phyloP scores from a whole-genome alignment of 2,797 vertebrate genomes.

The Brachyalestes nurse region DNA sequence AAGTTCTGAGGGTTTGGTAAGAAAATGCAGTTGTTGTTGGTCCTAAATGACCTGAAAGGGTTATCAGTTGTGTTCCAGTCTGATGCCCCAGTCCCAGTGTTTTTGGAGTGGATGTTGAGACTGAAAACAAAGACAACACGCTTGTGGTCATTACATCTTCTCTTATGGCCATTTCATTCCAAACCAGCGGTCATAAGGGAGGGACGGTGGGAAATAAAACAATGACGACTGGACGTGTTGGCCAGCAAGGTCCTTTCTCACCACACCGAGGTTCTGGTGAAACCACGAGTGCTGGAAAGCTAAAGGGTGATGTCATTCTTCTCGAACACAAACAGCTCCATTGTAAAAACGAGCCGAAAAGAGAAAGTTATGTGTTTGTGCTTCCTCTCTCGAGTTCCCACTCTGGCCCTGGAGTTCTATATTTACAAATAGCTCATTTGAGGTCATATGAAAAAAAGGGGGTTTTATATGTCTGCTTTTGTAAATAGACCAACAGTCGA shows the following conservation, averaged over 20 bases:
- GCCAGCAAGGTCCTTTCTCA: neutral
- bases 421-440: slow-evolving; percentile 17
- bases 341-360: slow-evolving; percentile 60
- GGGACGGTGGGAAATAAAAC: neutral
- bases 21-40: too few relatives aligned
- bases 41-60: neutral
- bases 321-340: slow-evolving; percentile 41
- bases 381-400: slow-evolving; percentile 51
- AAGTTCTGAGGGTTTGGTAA: too few relatives aligned
- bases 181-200: slow-evolving; percentile 4
- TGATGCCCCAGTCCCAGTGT: slow-evolving; percentile 12
- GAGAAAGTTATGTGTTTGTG: slow-evolving; percentile 65
- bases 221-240: neutral
- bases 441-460: neutral
- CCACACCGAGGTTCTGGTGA: neutral
- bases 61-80: too few relatives aligned
- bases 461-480: neutral
- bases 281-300: slow-evolving; percentile 53
- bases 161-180: neutral
- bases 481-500: neutral
- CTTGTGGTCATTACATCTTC: neutral
- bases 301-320: slow-evolving; percentile 67
- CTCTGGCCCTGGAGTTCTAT: slow-evolving; percentile 33
- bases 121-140: neutral
- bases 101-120: slow-evolving; percentile 6